Evolutionary conservation across 2,888 invertebrate genomes (phyloP), one percentile per base, ranked within the genome.

Genomic region (Lasioglossum pauxillum): DNA sequence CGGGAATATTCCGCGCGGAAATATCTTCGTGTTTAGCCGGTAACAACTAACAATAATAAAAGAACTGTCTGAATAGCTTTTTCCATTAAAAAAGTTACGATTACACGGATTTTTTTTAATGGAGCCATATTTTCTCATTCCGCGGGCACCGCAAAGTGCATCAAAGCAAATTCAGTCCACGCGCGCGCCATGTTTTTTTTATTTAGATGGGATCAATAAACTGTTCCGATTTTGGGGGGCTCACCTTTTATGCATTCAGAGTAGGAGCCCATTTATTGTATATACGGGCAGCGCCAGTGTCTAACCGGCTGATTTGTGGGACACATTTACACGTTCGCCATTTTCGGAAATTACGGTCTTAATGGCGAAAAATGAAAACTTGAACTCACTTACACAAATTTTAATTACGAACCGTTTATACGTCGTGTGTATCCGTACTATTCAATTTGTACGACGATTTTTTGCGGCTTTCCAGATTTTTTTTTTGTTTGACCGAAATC

Each of bases 1-100:
- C 35, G 23, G 67, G 35, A n/a, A 71, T 71, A 41, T 41, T 41
- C 38, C n/a, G 41, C n/a, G 41, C n/a, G 41, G 38, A 71, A 71
- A 71, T 71, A 71, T 41, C 71, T 71, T 71, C 23, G 38, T 41
- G 38, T 71, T 71, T 71, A 71, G 71, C 71, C 41, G 71, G 41
- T 41, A 71, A 71, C 71, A 41, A 71, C 38, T 71, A 41, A 41
- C 71, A 38, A 71, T 71, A 71, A 71, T 71, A 71, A 71, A 71
- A 71, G n/a, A 71, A 41, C 71, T 41, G 71, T 41, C 67, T 35
- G 67, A 71, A 71, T 71, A 71, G 38, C 38, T 41, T 71, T 71
- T 71, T 41, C 71, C 71, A 71, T 71, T 71, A 41, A 71, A 71
- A 71, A 71, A 71, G 71, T 71, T 71, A 71, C 71, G 71, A 71